Evolutionary conservation across 2,888 invertebrate species (phyloP).

Genomic region (Synanthedon tipuliformis): DNA sequence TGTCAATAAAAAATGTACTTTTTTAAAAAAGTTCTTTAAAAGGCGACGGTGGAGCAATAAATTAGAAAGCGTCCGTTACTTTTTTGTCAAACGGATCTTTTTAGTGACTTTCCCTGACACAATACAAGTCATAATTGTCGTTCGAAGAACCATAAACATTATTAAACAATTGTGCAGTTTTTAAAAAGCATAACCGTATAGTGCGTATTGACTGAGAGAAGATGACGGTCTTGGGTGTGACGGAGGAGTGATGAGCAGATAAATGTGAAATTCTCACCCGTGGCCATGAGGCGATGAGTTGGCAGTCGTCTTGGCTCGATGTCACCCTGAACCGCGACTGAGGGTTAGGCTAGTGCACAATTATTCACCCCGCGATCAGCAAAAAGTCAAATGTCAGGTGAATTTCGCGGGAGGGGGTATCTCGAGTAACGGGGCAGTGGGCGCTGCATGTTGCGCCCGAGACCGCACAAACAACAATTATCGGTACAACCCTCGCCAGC

Average conservation of each 20-base stretch:
- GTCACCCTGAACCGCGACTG: neutral
- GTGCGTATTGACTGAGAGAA: neutral
- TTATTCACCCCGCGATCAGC: slow-evolving; percentile 18
- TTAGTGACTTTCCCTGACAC: slow-evolving; percentile 34
- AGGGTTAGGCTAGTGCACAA: neutral
- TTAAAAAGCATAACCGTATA: neutral
- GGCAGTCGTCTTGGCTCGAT: neutral
- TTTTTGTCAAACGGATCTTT: slow-evolving; percentile 24
- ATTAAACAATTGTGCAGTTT: slow-evolving; percentile 5
- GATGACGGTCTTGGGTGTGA: neutral
- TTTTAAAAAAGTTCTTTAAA: slow-evolving; percentile 26
- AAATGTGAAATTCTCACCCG: slow-evolving; percentile 19
- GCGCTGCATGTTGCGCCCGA: neutral
- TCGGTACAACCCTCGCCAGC: neutral
- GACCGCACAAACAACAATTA: neutral
- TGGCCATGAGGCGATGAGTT: slow-evolving; percentile 26
- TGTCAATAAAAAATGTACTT: slow-evolving; percentile 28
- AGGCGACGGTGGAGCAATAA: slow-evolving; percentile 30
- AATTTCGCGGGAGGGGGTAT: neutral
- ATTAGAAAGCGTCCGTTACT: slow-evolving; percentile 42
- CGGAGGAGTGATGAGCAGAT: no score
- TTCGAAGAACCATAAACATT: slow-evolving; percentile 15
- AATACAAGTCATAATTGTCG: slow-evolving; percentile 24
- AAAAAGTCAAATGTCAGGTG: slow-evolving; percentile 51
- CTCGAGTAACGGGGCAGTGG: slow-evolving; percentile 13